These are phyloP conservation scores for Diadumene lineata DNA, from an alignment of 92 coral and sea anemone species.

Conservation along the genomic window DNA sequence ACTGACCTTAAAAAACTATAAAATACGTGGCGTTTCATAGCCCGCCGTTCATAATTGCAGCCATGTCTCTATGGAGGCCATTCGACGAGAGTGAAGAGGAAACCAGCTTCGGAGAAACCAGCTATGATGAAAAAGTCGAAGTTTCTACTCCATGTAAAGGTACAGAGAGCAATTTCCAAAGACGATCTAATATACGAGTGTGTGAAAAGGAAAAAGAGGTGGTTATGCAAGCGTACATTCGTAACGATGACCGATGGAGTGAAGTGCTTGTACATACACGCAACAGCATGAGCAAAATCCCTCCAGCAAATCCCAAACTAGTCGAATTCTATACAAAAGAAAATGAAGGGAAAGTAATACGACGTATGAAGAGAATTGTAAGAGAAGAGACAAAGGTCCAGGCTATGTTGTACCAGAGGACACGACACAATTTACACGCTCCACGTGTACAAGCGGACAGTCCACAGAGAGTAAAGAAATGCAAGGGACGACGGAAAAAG, in stretches of 20 bases:
- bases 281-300: not conserved
- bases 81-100: slow-evolving; percentile 5
- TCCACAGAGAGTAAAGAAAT: too few relatives aligned
- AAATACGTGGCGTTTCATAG: not conserved
- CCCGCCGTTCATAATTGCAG: not conserved
- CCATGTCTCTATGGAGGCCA: slow-evolving; percentile 12
- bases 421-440: not conserved
- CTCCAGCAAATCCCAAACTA: not conserved
- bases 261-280: not conserved
- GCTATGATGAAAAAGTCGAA: not conserved
- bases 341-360: not conserved
- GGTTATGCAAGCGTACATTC: not conserved
- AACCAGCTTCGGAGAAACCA: too few relatives aligned
- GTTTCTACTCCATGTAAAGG: too few relatives aligned
- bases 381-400: slow-evolving; percentile 10
- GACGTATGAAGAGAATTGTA: slow-evolving; percentile 7
- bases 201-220: slow-evolving; percentile 13
- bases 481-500: slow-evolving; percentile 2
- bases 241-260: slow-evolving; percentile 8
- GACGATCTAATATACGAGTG: not conserved
- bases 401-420: slow-evolving; percentile 16
- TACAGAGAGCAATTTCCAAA: not conserved
- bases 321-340: slow-evolving; percentile 1
- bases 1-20: not conserved
- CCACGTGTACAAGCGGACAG: slow-evolving; percentile 10